Evolutionary conservation across 2,888 invertebrate genomes (phyloP), one percentile per base, ranked within the genome.

Genomic region (Sarcophaga variegata): DNA sequence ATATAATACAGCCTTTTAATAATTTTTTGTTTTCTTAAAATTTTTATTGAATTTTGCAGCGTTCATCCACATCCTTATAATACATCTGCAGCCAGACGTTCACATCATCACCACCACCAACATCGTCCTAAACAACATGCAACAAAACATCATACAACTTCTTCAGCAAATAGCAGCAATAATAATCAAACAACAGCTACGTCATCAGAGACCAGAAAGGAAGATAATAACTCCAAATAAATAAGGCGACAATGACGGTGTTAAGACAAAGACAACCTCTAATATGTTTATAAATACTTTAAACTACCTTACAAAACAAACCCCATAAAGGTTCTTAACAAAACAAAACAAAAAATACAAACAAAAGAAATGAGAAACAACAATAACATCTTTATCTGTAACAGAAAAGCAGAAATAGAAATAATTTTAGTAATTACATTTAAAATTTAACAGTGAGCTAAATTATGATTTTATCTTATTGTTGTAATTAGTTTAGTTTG

Each of bases 11-110:
- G 37, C 8, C 8, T 10, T 37, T 37, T 37, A 1, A 37, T 37
- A 37, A 37, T 37, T 8, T 37, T 37, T 37, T 37, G 54, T 14
- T 54, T 54, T 14, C 17, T 22, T 10, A 62, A 62, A 72, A 72
- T 66, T 66, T 63, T 72, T 78, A 83, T 72, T 87, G 81, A 74
- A 85, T 79, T 83, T 90, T 90, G 81, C 90, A 93, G 93, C 89
- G 91, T 93, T 82, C 93, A 93, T 90, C 92, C 93, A 89, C 93
- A 93, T 92, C 93, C 93, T n/a, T 93, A 93, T 89, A 93, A 92
- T 88, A 89, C 91, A 27, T 90, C 91, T 79, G 91, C 91, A 25
- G 90, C 90, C 37, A 91, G 93, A 85, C 92, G 93, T 77, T 67
- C 84, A 1, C 87, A 86, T 62, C 82, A 85, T 54, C 82, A 85